Conservation (phyloP, 2,113 vertebrate species). For the Bothrops jararaca region DNA sequence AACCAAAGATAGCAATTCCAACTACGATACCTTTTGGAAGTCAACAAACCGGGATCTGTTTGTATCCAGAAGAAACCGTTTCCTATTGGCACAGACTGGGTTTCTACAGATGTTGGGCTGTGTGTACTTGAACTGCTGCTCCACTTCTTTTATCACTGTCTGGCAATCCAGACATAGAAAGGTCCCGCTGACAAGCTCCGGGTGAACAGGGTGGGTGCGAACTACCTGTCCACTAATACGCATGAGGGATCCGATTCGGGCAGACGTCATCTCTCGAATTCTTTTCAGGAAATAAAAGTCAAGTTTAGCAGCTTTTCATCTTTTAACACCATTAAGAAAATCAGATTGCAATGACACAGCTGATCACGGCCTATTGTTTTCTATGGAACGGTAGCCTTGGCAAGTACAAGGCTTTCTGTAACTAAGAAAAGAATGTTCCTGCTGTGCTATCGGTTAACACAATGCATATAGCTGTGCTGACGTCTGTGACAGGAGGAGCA, state of each 20-base stretch:
- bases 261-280: conserved; percentile 91
- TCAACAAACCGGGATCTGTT: conserved; percentile 98
- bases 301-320: neutral
- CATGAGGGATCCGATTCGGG: conserved; percentile 88
- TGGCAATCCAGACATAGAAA: conserved; percentile 97
- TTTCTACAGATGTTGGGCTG: conserved; percentile 96
- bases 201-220: conserved; percentile 94
- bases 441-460: neutral
- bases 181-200: conserved; percentile 92
- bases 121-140: conserved; percentile 97
- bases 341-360: neutral
- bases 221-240: conserved; percentile 97
- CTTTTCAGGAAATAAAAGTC: conserved; percentile 65
- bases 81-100: conserved; percentile 93
- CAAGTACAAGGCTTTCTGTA: neutral
- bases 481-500: neutral
- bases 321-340: neutral
- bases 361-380: neutral
- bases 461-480: neutral
- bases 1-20: neutral
- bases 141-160: conserved; percentile 88
- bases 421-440: neutral
- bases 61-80: conserved; percentile 93
- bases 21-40: conserved; percentile 89
- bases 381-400: neutral